phyloP scores from a whole-genome alignment of 2,797 vertebrate species.

The Crax fasciolata region DNA sequence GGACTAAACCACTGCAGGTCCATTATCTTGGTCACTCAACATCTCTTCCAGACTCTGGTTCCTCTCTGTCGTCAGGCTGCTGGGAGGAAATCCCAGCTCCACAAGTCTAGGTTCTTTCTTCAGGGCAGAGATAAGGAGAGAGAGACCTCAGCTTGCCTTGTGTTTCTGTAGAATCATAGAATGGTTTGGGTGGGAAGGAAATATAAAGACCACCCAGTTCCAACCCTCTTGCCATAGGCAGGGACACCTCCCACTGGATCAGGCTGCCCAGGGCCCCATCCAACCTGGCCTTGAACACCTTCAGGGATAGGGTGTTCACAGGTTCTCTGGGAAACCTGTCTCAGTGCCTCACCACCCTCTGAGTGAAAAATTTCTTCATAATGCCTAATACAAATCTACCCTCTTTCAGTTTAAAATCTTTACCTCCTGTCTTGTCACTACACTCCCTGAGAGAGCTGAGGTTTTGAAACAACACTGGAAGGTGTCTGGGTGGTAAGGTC shows the following conservation, averaged over 20 bases:
- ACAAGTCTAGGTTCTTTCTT: background rate
- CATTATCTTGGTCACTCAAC: background rate
- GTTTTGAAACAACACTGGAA: background rate
- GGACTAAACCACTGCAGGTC: background rate
- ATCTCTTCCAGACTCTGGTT: background rate
- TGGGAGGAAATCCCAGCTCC: background rate
- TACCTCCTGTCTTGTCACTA: background rate
- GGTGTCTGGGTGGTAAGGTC: background rate
- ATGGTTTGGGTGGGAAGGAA: background rate
- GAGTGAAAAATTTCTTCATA: background rate
- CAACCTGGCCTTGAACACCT: background rate
- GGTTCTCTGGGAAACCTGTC: background rate
- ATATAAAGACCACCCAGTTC: too few relatives aligned
- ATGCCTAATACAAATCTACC: background rate
- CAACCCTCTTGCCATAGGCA: background rate
- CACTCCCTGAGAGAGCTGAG: background rate
- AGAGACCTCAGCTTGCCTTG: background rate
- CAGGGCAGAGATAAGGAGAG: background rate
- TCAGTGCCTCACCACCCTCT: background rate
- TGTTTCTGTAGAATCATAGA: background rate
- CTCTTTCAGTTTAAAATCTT: background rate
- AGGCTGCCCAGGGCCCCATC: background rate
- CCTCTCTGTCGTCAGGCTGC: background rate
- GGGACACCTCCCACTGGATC: background rate
- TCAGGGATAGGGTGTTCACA: background rate